phyloP scores from a whole-genome alignment of 2,888 invertebrate species.

The Agrilus cyanescens region DNA sequence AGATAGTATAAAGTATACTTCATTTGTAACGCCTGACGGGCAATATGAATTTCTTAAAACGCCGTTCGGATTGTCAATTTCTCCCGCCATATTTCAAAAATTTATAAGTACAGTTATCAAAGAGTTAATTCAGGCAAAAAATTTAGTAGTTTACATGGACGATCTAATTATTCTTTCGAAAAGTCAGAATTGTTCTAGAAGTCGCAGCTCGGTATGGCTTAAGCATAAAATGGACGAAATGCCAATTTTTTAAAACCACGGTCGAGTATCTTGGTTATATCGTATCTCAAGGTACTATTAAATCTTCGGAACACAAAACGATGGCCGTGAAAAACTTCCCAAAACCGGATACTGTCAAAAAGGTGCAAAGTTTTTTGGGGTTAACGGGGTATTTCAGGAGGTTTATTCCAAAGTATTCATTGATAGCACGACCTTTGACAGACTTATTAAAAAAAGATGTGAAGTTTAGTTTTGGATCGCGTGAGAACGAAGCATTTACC shows the following conservation, averaged over 20 bases:
- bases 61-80: no score
- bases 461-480: slow-evolving; percentile 11
- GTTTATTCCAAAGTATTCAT: not conserved
- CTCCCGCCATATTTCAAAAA: no score
- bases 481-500: slow-evolving; percentile 10
- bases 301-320: not conserved
- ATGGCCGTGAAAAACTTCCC: not conserved
- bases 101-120: no score
- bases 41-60: no score
- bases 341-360: not conserved
- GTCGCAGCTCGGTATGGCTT: slow-evolving; percentile 10
- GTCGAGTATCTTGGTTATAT: slow-evolving; percentile 1
- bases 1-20: no score
- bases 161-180: no score
- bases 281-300: not conserved
- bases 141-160: no score
- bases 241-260: not conserved
- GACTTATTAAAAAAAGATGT: not conserved
- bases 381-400: slow-evolving; percentile 1
- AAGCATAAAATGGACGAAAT: slow-evolving; percentile 7
- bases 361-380: slow-evolving; percentile 1
- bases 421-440: not conserved
- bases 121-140: no score
- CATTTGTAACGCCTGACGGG: no score
- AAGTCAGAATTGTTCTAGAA: slow-evolving; percentile 8